These are phyloP conservation scores for Prionailurus bengalensis DNA, from an alignment of 2,113 vertebrate species.

Conservation along the genomic window DNA sequence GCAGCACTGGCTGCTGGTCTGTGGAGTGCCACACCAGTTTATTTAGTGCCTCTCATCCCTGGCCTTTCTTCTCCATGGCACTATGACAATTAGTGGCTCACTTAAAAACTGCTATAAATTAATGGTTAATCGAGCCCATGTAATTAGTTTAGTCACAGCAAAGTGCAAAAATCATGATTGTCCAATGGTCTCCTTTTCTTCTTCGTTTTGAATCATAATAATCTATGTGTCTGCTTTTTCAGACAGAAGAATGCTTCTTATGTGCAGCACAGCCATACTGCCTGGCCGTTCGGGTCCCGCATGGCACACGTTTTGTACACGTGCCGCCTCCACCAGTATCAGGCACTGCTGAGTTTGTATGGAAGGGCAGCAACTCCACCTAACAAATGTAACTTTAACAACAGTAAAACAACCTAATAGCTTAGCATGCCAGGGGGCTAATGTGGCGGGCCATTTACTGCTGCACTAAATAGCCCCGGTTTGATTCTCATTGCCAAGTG, in stretches of 20 bases:
- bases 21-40: neutral
- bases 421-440: conserved; percentile 91
- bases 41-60: neutral
- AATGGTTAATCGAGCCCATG: neutral
- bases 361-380: conserved; percentile 88
- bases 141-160: neutral
- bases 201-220: neutral
- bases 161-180: conserved; percentile 27
- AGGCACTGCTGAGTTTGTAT: conserved; percentile 80
- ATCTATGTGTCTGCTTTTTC: neutral
- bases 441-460: conserved; percentile 90
- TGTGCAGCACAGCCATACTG: neutral
- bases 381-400: conserved; percentile 91
- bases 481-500: conserved; percentile 90
- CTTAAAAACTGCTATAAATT: neutral
- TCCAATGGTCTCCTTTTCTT: neutral
- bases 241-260: neutral
- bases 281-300: neutral
- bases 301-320: neutral
- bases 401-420: conserved; percentile 92
- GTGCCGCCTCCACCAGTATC: conserved; percentile 2
- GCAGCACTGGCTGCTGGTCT: neutral
- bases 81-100: conserved; percentile 30
- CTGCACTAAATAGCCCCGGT: conserved; percentile 90
- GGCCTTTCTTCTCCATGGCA: neutral